Evolutionary conservation across 2,797 vertebrate species (phyloP), one percentile per base, ranked within the genome.

Genomic region (Coregonus sp.): DNA sequence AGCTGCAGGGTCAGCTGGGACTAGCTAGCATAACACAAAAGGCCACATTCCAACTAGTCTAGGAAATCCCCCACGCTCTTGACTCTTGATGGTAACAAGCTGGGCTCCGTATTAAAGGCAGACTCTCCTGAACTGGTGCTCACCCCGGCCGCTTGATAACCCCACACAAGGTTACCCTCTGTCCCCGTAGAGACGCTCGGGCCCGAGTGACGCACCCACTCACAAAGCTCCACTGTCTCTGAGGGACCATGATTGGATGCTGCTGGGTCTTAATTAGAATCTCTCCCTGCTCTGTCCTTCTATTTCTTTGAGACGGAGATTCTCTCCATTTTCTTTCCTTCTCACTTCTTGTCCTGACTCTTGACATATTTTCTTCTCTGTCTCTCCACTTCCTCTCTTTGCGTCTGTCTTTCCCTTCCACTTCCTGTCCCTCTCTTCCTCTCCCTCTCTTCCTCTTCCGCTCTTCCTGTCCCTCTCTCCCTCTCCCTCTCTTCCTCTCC

Each of bases 201-300:
- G 50, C 68, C 14, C 16, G 68, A 52, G 68, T 72, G 79, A 83
- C 52, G 76, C 75, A 78, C 69, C 61, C 76, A n/a, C 74, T 74
- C 72, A 86, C 82, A 85, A 87, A 77, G 79, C 74, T 67, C 18
- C 54, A 74, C 82, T 81, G 76, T 82, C 66, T 84, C 76, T 25
- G 18, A 54, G 72, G 79, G 56, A 37, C 6, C 56, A 76, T 75
- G 76, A 85, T 79, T 82, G 77, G 73, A 70, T 74, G 33, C 52
- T 78, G 73, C 72, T 68, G 65, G 75, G 67, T 51, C 67, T 71
- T 75, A 77, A 84, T 82, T 82, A 52, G 61, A 75, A 84, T 77
- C 70, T 71, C 67, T 78, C 40, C 69, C 4, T 25, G 25, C 66
- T 25, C 15, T 66, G 65, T 70, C 63, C 15, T 67, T 52, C 54